phyloP scores from a whole-genome alignment of 2,113 vertebrate species.

The Arizona elegans region DNA sequence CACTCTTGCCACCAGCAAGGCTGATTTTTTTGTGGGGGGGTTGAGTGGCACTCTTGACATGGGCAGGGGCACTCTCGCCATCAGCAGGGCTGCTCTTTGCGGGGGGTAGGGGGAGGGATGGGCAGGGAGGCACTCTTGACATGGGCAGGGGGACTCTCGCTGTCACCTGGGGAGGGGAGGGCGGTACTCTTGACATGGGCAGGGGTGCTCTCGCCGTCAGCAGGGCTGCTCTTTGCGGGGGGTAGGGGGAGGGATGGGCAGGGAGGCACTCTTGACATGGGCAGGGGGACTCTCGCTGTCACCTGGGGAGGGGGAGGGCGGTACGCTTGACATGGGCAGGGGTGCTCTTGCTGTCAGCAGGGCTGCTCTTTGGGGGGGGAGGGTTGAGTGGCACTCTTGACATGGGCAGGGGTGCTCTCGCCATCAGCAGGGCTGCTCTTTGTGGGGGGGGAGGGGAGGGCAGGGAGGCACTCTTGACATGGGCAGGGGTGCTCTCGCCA shows the following conservation, averaged over 20 bases:
- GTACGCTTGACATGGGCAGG: no score
- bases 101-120: no score
- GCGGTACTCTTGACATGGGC: not conserved
- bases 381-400: no score
- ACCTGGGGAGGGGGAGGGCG: no score
- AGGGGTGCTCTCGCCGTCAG: not conserved
- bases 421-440: no score
- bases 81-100: fast-evolving
- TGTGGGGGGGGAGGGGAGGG: no score
- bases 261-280: not conserved
- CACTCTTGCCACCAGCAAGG: not conserved
- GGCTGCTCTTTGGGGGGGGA: not conserved
- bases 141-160: not conserved
- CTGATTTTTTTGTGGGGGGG: not conserved
- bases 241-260: no score
- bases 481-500: no score
- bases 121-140: not conserved
- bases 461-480: no score
- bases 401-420: not conserved
- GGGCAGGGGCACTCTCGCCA: not conserved
- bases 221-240: not conserved
- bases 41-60: not conserved
- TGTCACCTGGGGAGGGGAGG: no score
- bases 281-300: not conserved
- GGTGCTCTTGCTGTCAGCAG: not conserved